Conservation (phyloP, 30 jellyfish, hydroid and myxozoan species). For the Catostylus mosaicus region DNA sequence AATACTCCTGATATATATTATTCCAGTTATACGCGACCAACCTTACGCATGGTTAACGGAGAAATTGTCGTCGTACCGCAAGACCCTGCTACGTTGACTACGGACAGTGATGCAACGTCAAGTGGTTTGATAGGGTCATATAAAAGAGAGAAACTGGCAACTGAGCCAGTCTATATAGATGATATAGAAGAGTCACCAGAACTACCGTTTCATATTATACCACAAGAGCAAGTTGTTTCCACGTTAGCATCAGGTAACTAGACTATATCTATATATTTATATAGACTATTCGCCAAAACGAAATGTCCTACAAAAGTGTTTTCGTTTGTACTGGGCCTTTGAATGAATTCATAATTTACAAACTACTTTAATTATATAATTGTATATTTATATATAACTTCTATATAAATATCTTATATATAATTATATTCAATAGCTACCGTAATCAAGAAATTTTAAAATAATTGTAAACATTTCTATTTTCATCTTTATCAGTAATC, state of each 20-base stretch:
- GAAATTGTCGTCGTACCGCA: constrained; percentile 63
- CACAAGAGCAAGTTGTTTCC: constrained; percentile 21
- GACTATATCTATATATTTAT: neutral
- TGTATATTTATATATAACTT: too few species aligned
- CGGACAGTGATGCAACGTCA: constrained; percentile 36
- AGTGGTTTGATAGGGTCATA: constrained; percentile 14
- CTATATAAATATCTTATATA: too few species aligned
- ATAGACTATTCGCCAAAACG: too few species aligned
- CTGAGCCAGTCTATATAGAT: constrained; percentile 8
- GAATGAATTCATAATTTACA: too few species aligned
- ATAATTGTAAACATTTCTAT: too few species aligned
- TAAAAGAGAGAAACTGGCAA: neutral
- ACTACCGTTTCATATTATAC: constrained; percentile 47
- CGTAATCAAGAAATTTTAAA: too few species aligned
- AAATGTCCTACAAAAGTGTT: too few species aligned
- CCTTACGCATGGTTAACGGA: constrained; percentile 62
- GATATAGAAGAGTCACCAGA: constrained; percentile 20
- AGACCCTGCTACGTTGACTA: constrained; percentile 19
- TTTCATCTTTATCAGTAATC: too few species aligned
- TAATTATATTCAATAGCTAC: too few species aligned
- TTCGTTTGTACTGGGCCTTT: too few species aligned
- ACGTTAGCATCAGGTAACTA: constrained; percentile 48
- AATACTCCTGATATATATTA: constrained; percentile 44
- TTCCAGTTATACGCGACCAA: constrained; percentile 58
- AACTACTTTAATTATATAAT: too few species aligned